Evolutionary conservation across 2,113 vertebrate species (phyloP), one percentile per base, ranked within the genome.

Genomic region (Pogonocichla stellata): DNA sequence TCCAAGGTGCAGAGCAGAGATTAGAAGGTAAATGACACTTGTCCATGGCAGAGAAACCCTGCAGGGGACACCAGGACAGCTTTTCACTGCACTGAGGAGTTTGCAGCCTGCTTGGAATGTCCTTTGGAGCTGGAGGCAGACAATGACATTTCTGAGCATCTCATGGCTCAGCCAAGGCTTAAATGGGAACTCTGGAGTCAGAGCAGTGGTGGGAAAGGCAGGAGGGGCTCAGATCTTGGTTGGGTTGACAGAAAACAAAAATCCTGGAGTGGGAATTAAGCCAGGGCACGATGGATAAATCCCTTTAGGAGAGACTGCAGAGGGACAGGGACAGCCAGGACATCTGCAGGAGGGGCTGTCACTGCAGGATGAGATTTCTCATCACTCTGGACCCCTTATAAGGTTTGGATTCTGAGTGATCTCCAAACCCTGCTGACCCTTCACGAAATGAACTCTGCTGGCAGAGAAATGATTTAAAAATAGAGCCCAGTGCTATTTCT

Each of bases 401-500:
- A 91, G 95, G 96, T 53, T 90, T 86, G 61, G 33, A 86, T 84
- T 74, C 85, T 28, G 40, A 3, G 2, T 61, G 69, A 72, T 88
- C 88, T 88, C 69, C 75, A 92, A 72, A 77, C 36, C 36, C 60
- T 33, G 14, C 33, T 95, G 94, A 91, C 94, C 94, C 47, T 45
- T 48, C 67, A 15, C 62, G 79, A 73, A 86, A 71, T 78, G 31
- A 78, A 51, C 67, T 86, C 73, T 92, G 64, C 75, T 96, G 90
- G 74, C 88, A 88, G 78, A 69, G 79, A 62, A 88, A 70, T 15
- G 8, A 24, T 80, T 78, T 92, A 74, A 95, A 95, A 96, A 93
- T 94, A 96, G 90, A 88, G 33, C n/a, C 18, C 48, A 45, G 75
- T 22, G 75, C 93, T 96, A 94, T 96, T 97, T 88, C 60, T 92